Evolutionary conservation across 2,797 vertebrate species (phyloP).

Genomic region (Danio jaintianensis): DNA sequence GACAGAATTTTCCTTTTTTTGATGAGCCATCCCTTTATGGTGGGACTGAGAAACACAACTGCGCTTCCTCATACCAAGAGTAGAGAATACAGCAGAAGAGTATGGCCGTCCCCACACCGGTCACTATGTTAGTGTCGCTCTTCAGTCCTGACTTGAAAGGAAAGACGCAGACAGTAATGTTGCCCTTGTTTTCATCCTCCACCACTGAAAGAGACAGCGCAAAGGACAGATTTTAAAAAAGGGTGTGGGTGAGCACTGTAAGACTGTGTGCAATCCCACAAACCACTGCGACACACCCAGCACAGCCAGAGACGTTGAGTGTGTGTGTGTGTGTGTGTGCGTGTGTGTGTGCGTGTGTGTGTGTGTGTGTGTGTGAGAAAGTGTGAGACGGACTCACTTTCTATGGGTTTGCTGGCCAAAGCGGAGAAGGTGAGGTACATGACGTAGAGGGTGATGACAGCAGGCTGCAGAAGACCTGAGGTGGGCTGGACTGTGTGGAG

Average conservation of each 20-base stretch:
- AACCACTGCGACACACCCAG: constrained; percentile 8
- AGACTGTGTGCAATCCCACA: background rate
- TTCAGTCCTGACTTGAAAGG: constrained; percentile 83
- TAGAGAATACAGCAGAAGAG: constrained; percentile 92
- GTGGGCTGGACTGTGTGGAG: constrained; percentile 86
- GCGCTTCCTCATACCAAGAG: constrained; percentile 86
- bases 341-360: background rate
- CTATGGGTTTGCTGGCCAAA: constrained; percentile 92
- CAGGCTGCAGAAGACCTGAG: constrained; percentile 93
- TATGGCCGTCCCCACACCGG: constrained; percentile 84
- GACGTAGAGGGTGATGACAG: constrained; percentile 95
- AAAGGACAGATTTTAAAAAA: background rate
- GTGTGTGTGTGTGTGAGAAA: background rate
- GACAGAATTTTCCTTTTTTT: background rate
- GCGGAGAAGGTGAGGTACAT: constrained; percentile 98
- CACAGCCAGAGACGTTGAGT: background rate
- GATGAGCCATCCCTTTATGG: background rate
- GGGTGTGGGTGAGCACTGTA: background rate
- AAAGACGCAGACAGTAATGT: constrained; percentile 89
- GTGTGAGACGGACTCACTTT: constrained; percentile 82
- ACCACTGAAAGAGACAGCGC: constrained; percentile 60
- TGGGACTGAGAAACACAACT: background rate
- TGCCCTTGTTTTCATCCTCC: constrained; percentile 73
- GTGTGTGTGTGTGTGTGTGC: too few species aligned
- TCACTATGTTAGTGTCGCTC: constrained; percentile 88